These are phyloP conservation scores for Zoanthus gigantus DNA, from an alignment of 92 coral and sea anemone genomes.

Conservation along the genomic window DNA sequence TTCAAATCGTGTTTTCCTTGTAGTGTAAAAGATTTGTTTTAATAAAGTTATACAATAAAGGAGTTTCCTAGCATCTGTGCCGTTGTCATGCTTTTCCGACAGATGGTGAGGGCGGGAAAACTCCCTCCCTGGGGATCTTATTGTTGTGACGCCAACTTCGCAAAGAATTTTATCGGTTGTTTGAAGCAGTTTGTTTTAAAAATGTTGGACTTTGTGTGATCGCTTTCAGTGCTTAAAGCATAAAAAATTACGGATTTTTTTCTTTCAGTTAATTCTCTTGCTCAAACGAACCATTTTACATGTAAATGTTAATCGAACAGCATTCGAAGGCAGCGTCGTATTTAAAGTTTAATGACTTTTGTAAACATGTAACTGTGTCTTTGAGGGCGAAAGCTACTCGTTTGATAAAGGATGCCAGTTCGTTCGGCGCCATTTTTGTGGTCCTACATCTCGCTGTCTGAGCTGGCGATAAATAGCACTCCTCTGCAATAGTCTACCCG, in stretches of 20 bases:
- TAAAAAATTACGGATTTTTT: not conserved
- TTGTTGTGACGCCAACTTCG: conserved; percentile 9
- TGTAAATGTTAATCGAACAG: conserved; percentile 32
- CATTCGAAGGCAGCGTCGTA: conserved; percentile 49
- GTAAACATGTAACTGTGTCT: conserved; percentile 77
- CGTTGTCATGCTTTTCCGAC: conserved; percentile 19
- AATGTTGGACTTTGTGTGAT: conserved; percentile 17
- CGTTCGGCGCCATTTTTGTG: not conserved
- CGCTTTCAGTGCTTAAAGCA: not conserved
- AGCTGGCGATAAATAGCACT: not conserved
- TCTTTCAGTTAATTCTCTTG: not conserved
- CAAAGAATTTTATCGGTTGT: not conserved
- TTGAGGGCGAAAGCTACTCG: conserved; percentile 18
- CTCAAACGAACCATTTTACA: conserved; percentile 16
- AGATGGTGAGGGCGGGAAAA: conserved; percentile 45
- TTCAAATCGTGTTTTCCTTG: conserved; percentile 34
- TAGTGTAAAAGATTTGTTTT: conserved; percentile 82
- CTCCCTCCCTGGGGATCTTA: conserved; percentile 19
- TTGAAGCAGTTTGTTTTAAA: not conserved
- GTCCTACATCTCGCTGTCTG: not conserved
- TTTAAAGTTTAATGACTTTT: conserved; percentile 91
- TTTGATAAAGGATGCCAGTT: not conserved
- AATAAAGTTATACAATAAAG: conserved; percentile 75
- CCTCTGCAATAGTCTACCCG: not conserved
- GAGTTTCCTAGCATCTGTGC: conserved; percentile 65